Base-by-base conservation (phyloP, 2,113 vertebrate species). In the Galeopterus variegatus region DNA sequence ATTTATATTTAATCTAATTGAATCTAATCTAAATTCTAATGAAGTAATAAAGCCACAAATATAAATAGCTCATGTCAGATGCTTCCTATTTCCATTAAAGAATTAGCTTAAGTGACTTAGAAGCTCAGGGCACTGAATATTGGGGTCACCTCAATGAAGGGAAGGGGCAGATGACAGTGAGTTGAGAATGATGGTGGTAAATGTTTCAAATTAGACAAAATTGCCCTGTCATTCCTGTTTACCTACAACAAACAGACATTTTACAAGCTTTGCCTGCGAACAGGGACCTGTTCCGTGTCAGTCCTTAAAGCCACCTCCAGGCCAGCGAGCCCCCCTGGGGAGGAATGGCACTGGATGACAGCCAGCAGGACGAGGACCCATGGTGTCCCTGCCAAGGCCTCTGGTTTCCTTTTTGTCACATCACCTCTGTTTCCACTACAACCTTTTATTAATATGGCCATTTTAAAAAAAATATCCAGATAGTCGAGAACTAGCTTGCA, bases 21-120 rank as follows among this genome's bases (percentile, higher is more conserved):
- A 91, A 73, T 31, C 26, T n/a, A 88, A 87, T 75, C 56, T 93
- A 79, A 88, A 93, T 85, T 88, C 26, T 70, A 95, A 90, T 67
- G 86, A 90, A 72, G 82, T 26, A 84, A 77, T 77, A 60, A 91
- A 50, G 26, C 58, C 64, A 90, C 70, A 88, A 64, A 23, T 84
- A 64, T 80, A 70, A 93, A 84, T 56, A 76, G 60, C 69, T 82
- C 23, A 65, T 26, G 26, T 23, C 33, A 33, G 56, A 64, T 60
- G 33, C 2, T 77, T 85, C 41, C 10, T 41, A 41, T 83, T 83
- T 90, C 64, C 31, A 48, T 69, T 36, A 64, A 90, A 88, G 69
- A 19, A 45, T 79, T 31, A 93, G n/a, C 52, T 31, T 54, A 28
- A 76, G 24, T 76, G 31, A 77, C 14, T 70, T 12, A 13, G 14